Evolutionary conservation across 23 tunicate species (phyloP), one percentile per base, ranked within the genome.

Genomic region (Ascidia mentula): DNA sequence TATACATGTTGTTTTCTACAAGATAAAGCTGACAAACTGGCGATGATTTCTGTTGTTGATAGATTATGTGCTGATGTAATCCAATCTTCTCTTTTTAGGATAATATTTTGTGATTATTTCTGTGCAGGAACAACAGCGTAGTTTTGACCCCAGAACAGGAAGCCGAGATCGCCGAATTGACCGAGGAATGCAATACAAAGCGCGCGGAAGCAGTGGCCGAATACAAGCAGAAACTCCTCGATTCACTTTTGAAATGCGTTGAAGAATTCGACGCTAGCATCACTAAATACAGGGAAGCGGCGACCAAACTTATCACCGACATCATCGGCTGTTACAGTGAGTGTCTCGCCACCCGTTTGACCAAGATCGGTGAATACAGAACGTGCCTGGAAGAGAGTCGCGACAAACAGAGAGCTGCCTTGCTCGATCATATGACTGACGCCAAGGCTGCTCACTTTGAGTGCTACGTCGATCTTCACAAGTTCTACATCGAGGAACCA

Each of bases 111-210:
- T n/a, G n/a, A n/a, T n/a, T n/a, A n/a, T n/a, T 34, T 71, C 3
- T 20, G 1, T 71, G 18, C 75, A 71, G 75, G 5, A 71, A 71
- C 75, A 71, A 71, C 75, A 71, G 38, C 75, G 18, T 36, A 34
- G 75, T 34, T 34, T 71, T 71, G 75, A 71, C 75, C 38, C 32
- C 34, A 22, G 75, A 71, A 71, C 75, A 71, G 32, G 75, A 71
- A 36, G 75, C 75, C 75, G 32, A 71, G 38, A 71, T 71, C 75
- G 75, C 34, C 34, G 75, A 71, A 36, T n/a, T 71, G 37, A 71
- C 37, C 37, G 32, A 71, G 8, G 75, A 71, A 36, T 36, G 30
- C 32, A 36, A 71, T 7, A 36, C 38, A 35, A 74, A 74, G 26
- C 46, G 46, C 18, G 18, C 12, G 22, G 26, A 28, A 12, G 53